Evolutionary conservation across 2,113 vertebrate species (phyloP).

Genomic region (Acrocephalus arundinaceus): DNA sequence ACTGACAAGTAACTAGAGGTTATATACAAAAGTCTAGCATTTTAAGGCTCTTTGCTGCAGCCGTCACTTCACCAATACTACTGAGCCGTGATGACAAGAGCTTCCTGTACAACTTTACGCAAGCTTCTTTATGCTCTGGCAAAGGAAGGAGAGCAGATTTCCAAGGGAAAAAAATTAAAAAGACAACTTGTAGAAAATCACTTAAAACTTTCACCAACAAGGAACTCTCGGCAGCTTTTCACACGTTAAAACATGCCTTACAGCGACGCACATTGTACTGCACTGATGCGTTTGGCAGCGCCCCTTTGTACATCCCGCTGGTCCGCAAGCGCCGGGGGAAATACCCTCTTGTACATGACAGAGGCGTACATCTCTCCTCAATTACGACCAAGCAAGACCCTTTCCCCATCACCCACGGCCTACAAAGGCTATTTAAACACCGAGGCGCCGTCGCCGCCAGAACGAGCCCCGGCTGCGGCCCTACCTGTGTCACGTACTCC

Average conservation of each 20-base stretch:
- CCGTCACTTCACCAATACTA: not conserved
- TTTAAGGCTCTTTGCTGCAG: not conserved
- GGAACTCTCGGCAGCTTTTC: no score
- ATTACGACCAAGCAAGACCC: accelerated
- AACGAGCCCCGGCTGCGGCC: not conserved
- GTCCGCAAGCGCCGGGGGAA: accelerated
- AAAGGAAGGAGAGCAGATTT: not conserved
- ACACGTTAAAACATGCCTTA: accelerated
- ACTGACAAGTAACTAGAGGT: not conserved
- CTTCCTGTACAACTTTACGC: no score
- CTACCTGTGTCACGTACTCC: slow-evolving; percentile 96
- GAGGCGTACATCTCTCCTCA: accelerated
- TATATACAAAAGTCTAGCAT: accelerated
- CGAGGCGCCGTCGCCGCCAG: not conserved
- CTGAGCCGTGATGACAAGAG: not conserved
- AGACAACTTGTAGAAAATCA: accelerated
- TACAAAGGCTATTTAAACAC: accelerated
- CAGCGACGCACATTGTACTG: accelerated
- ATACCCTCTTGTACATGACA: accelerated
- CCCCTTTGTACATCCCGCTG: accelerated
- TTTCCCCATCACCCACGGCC: accelerated
- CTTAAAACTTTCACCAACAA: no score
- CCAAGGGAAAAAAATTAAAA: no score
- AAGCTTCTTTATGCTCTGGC: not conserved
- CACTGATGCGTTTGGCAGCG: accelerated